Evolutionary conservation across 2,113 vertebrate species (phyloP).

Genomic region (Sarotherodon lohbergeri): DNA sequence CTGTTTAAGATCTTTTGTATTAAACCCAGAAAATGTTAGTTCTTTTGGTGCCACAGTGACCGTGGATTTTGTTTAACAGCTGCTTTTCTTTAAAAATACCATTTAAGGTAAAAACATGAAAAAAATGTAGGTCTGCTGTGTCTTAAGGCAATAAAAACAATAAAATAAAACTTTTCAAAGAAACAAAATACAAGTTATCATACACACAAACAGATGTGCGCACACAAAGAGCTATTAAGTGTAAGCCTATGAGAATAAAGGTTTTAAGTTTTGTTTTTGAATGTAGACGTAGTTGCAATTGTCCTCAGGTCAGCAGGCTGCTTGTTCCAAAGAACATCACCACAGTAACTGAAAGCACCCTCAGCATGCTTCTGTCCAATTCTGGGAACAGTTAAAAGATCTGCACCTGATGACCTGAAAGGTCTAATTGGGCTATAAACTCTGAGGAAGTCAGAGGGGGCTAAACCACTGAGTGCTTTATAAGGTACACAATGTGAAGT

Average conservation of each 20-base stretch:
- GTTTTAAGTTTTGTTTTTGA: background rate
- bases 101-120: background rate
- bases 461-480: background rate
- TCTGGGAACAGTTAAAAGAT: background rate
- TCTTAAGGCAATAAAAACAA: background rate
- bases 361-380: background rate
- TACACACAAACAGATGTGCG: background rate
- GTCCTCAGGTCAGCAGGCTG: background rate
- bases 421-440: background rate
- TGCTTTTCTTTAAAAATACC: background rate
- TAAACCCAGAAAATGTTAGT: background rate
- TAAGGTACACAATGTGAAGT: background rate
- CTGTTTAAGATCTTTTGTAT: background rate
- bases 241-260: fast-evolving
- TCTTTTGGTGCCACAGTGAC: background rate
- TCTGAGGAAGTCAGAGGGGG: background rate
- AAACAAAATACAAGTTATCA: background rate
- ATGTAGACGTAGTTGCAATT: background rate
- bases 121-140: background rate
- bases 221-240: background rate
- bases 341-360: background rate
- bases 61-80: background rate
- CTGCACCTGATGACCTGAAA: background rate
- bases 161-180: fast-evolving
- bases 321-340: background rate